Evolutionary conservation across 2,888 invertebrate species (phyloP).

Genomic region (Antheraea yamamai): DNA sequence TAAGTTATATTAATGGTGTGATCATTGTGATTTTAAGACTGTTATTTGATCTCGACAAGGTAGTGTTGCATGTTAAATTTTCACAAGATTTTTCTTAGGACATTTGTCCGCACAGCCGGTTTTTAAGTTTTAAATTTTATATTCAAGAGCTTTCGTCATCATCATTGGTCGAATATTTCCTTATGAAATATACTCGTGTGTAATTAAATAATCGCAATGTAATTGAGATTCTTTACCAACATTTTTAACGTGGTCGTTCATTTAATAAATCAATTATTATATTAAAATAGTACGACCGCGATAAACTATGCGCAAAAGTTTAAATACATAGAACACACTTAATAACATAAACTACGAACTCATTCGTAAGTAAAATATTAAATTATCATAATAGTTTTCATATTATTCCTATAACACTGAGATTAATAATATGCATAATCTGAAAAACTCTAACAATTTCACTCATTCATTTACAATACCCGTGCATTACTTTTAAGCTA

Average conservation of each 20-base stretch:
- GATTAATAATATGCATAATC: not conserved
- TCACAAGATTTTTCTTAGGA: slow-evolving; percentile 23
- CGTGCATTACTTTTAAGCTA: not conserved
- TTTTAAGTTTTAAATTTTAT: slow-evolving; percentile 41
- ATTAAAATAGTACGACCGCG: not conserved
- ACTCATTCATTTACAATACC: not conserved
- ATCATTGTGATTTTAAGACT: slow-evolving; percentile 56
- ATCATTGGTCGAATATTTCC: slow-evolving; percentile 30
- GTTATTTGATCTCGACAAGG: slow-evolving; percentile 59
- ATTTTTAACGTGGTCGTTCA: slow-evolving; percentile 20
- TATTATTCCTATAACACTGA: not conserved
- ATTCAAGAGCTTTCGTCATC: slow-evolving; percentile 46
- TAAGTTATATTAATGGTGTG: slow-evolving; percentile 57
- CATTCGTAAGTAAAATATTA: no score
- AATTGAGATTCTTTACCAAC: not conserved
- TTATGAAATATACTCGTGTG: slow-evolving; percentile 19
- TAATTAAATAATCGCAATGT: not conserved
- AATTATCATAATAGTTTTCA: no score
- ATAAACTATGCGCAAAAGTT: not conserved
- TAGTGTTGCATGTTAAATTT: slow-evolving; percentile 39
- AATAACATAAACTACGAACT: no score
- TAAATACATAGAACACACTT: not conserved
- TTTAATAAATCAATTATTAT: not conserved
- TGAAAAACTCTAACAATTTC: not conserved
- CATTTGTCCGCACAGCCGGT: slow-evolving; percentile 38